These are phyloP conservation scores for Carassius carassius DNA, from an alignment of 2,113 vertebrate genomes.

Conservation along the genomic window DNA sequence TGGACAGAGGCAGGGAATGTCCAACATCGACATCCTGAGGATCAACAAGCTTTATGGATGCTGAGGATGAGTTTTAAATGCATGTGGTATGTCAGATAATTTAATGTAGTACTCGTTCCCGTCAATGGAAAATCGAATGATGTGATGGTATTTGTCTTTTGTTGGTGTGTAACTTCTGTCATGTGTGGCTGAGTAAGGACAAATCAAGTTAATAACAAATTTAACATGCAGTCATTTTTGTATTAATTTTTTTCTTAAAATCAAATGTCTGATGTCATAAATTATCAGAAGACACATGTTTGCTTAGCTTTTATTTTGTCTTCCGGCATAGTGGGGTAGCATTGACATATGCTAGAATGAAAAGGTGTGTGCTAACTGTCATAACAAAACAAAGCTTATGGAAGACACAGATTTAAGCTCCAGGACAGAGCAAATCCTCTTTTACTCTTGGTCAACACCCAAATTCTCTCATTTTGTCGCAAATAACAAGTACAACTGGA, in stretches of 20 bases:
- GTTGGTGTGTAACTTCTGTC: neutral
- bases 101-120: neutral
- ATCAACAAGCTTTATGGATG: slow-evolving; percentile 55
- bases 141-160: neutral
- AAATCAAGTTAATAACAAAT: neutral
- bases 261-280: neutral
- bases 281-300: neutral
- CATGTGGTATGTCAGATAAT: neutral
- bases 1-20: slow-evolving; percentile 54
- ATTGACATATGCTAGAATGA: neutral
- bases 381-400: neutral
- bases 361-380: neutral
- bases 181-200: neutral
- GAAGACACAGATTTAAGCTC: neutral
- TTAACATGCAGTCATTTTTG: neutral
- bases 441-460: neutral
- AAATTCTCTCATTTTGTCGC: neutral
- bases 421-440: neutral
- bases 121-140: neutral
- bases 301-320: neutral
- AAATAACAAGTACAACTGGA: neutral
- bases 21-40: slow-evolving; percentile 49
- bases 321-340: neutral
- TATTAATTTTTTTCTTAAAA: neutral
- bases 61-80: neutral